A percentile compares a stretch with the other conserved stretches of the same genome.
phyloP scores from a whole-genome alignment of 1,140 invertebrate genomes.

The Drosophila aff. region DNA sequence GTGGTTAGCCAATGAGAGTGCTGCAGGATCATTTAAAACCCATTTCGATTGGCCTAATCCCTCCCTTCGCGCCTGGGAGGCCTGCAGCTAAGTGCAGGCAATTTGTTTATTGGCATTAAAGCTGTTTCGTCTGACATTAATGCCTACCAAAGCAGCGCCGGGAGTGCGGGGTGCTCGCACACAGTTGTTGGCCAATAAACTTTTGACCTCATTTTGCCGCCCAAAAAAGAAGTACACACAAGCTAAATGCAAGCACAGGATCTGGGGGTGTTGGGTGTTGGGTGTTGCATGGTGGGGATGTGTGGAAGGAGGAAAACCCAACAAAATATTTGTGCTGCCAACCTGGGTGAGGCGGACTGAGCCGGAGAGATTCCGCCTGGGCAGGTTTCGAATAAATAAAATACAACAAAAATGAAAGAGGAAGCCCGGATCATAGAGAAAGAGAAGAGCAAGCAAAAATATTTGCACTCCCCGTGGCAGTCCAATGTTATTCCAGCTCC shows the following conservation, averaged over 20 bases:
- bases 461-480: constrained; percentile 48
- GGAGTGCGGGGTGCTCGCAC: background rate
- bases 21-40: constrained; percentile 27
- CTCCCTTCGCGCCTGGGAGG: constrained; percentile 3
- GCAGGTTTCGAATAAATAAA: constrained; percentile 50
- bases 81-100: constrained; percentile 30
- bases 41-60: constrained; percentile 33
- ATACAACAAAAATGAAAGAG: constrained; percentile 29
- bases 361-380: constrained; percentile 56
- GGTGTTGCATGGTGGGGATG: background rate
- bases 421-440: constrained; percentile 19
- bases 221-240: constrained; percentile 43
- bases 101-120: constrained; percentile 42
- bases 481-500: constrained; percentile 36
- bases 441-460: constrained; percentile 48
- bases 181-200: constrained; percentile 74
- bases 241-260: constrained; percentile 52
- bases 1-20: constrained; percentile 21
- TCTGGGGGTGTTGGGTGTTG: background rate
- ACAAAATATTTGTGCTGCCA: constrained; percentile 66
- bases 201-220: constrained; percentile 76
- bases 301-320: constrained; percentile 19
- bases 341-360: constrained; percentile 33
- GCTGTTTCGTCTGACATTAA: constrained; percentile 38
- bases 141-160: constrained; percentile 21